Conservation (phyloP, 2,888 invertebrate genomes). For the Aspidapion aeneum region DNA sequence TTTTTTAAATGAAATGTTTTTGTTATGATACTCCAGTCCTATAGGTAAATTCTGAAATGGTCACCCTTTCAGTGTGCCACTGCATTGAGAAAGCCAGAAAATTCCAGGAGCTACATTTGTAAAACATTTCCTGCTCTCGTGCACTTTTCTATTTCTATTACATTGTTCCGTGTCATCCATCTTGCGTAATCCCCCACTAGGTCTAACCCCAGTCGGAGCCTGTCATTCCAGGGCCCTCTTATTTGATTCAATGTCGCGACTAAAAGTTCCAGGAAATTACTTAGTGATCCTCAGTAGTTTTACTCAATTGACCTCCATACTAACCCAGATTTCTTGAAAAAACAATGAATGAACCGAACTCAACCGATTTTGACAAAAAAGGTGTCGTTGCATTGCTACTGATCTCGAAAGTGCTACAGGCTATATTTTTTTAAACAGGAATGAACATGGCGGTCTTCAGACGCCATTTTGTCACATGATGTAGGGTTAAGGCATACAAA, state of each 20-base stretch:
- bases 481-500: too few relatives aligned
- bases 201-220: conserved; percentile 13
- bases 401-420: too few relatives aligned
- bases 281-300: too few relatives aligned
- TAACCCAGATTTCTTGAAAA: not conserved
- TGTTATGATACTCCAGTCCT: too few relatives aligned
- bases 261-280: not conserved
- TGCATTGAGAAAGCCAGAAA: not conserved
- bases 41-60: too few relatives aligned
- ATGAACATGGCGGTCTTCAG: too few relatives aligned
- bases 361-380: too few relatives aligned
- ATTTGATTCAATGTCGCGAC: conserved; percentile 12
- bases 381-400: too few relatives aligned
- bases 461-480: too few relatives aligned
- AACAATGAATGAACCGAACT: too few relatives aligned
- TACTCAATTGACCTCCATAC: not conserved
- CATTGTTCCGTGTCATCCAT: conserved; percentile 15
- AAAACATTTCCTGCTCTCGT: conserved; percentile 10
- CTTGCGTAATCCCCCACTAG: conserved; percentile 14
- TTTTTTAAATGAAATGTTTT: too few relatives aligned
- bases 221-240: conserved; percentile 13
- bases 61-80: conserved; percentile 15
- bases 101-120: conserved; percentile 6
- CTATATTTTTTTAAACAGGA: too few relatives aligned
- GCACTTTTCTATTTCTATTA: conserved; percentile 15